Percentiles rank a stretch among this genome's conserved stretches.
Conservation (phyloP, 2,113 vertebrate genomes). For the Aegotheles bennettii region DNA sequence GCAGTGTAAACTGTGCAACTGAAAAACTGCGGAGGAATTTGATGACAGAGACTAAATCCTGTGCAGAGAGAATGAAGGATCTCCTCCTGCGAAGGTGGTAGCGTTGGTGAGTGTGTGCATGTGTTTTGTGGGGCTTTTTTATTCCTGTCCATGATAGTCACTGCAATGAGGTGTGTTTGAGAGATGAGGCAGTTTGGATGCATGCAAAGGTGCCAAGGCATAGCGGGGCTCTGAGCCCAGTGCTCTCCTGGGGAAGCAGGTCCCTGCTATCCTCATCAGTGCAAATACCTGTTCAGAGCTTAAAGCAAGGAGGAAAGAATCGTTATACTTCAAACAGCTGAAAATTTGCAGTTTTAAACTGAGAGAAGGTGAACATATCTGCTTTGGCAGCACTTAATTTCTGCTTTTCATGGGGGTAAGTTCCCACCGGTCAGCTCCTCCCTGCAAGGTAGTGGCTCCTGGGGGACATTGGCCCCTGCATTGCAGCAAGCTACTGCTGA, state of each 20-base stretch:
- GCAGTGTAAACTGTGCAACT: not conserved
- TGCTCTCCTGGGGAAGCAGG: not conserved
- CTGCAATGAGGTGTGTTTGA: not conserved
- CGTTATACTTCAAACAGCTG: not conserved
- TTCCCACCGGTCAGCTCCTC: not conserved
- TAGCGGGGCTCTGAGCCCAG: not conserved
- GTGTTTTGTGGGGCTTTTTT: not conserved
- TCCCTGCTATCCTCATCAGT: not conserved
- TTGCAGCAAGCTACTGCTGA: not conserved
- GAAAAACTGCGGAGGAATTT: not conserved
- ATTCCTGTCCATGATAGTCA: not conserved
- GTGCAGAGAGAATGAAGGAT: not conserved
- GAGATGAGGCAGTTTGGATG: not conserved
- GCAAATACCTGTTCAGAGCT: not conserved
- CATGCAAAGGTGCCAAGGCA: not conserved
- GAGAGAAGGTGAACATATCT: not conserved
- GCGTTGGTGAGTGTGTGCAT: not conserved
- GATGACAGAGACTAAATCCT: not conserved
- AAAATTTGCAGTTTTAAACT: not conserved
- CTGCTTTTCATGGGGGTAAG: accelerated
- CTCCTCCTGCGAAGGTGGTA: conserved; percentile 23
- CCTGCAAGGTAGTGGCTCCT: not conserved
- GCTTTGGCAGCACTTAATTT: not conserved
- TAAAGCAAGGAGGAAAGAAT: not conserved
- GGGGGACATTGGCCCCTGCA: not conserved